Base-by-base conservation (phyloP, 2,113 vertebrate genomes). In the Forbesichthys papilliferus region DNA sequence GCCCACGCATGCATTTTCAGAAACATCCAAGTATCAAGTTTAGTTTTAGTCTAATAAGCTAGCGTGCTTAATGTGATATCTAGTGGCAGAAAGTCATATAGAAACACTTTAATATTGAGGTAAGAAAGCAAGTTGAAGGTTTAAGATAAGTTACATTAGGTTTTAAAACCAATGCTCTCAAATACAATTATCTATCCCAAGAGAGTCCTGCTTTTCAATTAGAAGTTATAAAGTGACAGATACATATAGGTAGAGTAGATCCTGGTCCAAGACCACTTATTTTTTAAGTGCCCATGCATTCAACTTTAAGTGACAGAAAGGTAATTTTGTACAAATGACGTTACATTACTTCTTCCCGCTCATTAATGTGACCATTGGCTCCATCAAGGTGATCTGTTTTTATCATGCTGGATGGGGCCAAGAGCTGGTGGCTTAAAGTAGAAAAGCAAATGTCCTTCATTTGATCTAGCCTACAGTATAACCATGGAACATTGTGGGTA, bases 341-440 rank as follows among this genome's bases (percentile, higher is more conserved):
- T 6, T 3, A 54, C 3, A 3, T 8, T 0, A 12, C 12, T 47
- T 71, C 14, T 4, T 57, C 47, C 53, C 9, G 0, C 27, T 78
- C 71, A 71, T 79, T 84, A 84, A 81, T 66, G 66, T 66, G 61
- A 73, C 71, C 69, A 82, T 71, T 79, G 76, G 54, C 60, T 66
- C 62, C 73, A 78, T 76, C 59, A 70, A 64, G 58, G 71, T 49
- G 48, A 77, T 82, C 74, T 42, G 64, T 76, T 78, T 83, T 80
- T 75, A 77, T 67, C 80, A 76, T 27, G 60, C 65, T 36, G 57
- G 58, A 69, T 67, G 48, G 11, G 51, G 61, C 58, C 69, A 57
- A 48, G 54, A 61, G 68, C 53, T n/a, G 9, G 36, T 79, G 77
- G 84, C 81, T 71, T 66, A 79, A 65, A 67, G 64, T 55, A 71